Conservation (phyloP, 1,140 invertebrate genomes). For the Cheumatopsyche charites region DNA sequence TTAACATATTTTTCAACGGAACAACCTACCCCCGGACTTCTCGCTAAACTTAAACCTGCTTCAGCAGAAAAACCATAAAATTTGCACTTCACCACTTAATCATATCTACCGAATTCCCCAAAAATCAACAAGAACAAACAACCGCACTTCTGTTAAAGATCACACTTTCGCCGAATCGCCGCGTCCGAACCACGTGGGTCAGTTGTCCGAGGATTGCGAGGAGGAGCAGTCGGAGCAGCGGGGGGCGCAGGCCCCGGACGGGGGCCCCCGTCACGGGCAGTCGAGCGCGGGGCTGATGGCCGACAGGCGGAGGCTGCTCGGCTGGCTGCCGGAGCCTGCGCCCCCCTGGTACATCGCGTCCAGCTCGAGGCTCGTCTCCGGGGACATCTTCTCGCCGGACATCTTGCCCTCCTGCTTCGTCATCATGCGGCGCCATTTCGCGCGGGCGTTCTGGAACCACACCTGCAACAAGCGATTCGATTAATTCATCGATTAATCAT, state of each 20-base stretch:
- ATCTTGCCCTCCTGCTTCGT: constrained; percentile 80
- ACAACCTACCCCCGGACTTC: too few species aligned
- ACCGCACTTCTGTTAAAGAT: too few species aligned
- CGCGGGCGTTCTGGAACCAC: constrained; percentile 98
- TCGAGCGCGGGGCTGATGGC: constrained; percentile 60
- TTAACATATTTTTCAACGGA: too few species aligned
- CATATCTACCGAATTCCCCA: too few species aligned
- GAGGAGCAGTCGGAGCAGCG: too few species aligned
- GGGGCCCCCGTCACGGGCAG: constrained; percentile 46
- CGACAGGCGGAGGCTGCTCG: constrained; percentile 58
- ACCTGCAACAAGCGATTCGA: constrained; percentile 71
- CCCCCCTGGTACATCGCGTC: constrained; percentile 62
- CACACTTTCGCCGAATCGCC: too few species aligned
- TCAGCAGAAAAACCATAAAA: too few species aligned
- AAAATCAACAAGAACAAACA: too few species aligned
- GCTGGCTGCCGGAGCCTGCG: constrained; percentile 51
- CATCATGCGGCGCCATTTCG: constrained; percentile 95
- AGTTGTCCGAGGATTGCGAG: too few species aligned
- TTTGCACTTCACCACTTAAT: too few species aligned
- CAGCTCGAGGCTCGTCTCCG: constrained; percentile 64
- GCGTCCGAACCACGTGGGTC: too few species aligned
- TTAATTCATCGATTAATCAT: not conserved
- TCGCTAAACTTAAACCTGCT: too few species aligned
- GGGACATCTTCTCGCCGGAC: constrained; percentile 67
- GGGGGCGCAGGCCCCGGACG: not conserved